A percentile compares a stretch with the other conserved stretches of the same genome.
Evolutionary conservation across 2,888 invertebrate genomes (phyloP).

Genomic region (Standfussiana lucernea): DNA sequence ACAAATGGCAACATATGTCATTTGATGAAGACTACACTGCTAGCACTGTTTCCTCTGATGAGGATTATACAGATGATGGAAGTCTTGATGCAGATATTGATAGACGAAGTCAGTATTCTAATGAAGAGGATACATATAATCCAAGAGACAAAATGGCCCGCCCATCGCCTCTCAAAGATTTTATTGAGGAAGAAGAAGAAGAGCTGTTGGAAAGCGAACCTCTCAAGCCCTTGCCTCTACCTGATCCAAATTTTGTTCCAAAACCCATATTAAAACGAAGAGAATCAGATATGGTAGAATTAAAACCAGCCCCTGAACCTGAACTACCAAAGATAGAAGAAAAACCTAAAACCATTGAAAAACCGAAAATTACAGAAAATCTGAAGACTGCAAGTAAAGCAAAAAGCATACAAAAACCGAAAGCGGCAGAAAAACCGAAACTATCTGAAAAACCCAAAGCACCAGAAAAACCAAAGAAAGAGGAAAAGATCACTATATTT

Average conservation of each 20-base stretch:
- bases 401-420: slow-evolving; percentile 69
- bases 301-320: slow-evolving; percentile 64
- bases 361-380: slow-evolving; percentile 73
- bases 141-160: slow-evolving; percentile 90
- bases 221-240: slow-evolving; percentile 91
- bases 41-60: slow-evolving; percentile 91
- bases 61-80: slow-evolving; percentile 84
- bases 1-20: slow-evolving; percentile 88
- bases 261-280: slow-evolving; percentile 94
- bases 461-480: slow-evolving; percentile 78
- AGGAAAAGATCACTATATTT: slow-evolving; percentile 83
- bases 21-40: slow-evolving; percentile 92
- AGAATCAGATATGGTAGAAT: slow-evolving; percentile 74
- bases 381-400: slow-evolving; percentile 69
- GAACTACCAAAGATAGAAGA: slow-evolving; percentile 68
- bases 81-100: slow-evolving; percentile 83
- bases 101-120: slow-evolving; percentile 79
- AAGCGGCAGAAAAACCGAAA: slow-evolving; percentile 70
- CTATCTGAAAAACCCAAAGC: slow-evolving; percentile 69
- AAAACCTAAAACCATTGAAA: slow-evolving; percentile 48
- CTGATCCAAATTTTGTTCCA: slow-evolving; percentile 93
- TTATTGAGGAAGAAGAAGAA: slow-evolving; percentile 82
- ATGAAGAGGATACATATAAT: slow-evolving; percentile 93
- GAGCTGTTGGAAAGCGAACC: slow-evolving; percentile 90
- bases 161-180: slow-evolving; percentile 75